A percentile compares a stretch with the other conserved stretches of the same genome.
These are phyloP conservation scores for Otus scops DNA, from an alignment of 2,797 vertebrate genomes.

Conservation along the genomic window DNA sequence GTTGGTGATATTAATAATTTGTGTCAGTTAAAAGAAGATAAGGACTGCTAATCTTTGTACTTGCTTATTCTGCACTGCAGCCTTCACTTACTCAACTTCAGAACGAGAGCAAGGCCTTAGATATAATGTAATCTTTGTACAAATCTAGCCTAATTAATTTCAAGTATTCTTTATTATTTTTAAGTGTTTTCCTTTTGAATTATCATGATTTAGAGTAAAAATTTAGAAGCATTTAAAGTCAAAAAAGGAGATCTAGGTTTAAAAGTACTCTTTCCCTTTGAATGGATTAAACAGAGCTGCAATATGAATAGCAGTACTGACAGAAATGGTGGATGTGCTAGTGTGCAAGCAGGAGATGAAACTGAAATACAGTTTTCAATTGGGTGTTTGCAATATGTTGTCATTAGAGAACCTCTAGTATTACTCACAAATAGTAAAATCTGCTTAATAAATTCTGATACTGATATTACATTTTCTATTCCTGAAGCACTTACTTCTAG, in stretches of 20 bases:
- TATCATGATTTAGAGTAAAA: not conserved
- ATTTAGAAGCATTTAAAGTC: not conserved
- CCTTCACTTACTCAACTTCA: not conserved
- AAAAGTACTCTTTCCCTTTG: not conserved
- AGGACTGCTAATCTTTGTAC: not conserved
- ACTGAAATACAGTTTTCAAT: not conserved
- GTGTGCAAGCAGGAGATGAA: not conserved
- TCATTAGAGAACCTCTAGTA: not conserved
- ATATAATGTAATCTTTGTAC: not conserved
- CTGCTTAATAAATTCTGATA: not conserved
- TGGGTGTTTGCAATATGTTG: not conserved
- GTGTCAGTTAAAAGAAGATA: slow-evolving; percentile 7
- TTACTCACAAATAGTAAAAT: not conserved
- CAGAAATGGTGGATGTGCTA: not conserved
- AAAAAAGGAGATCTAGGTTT: not conserved
- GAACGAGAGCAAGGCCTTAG: not conserved
- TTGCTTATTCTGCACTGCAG: not conserved
- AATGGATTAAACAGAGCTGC: not conserved
- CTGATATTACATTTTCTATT: not conserved
- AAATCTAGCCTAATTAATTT: not conserved
- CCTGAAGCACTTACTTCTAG: not conserved
- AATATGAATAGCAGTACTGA: not conserved
- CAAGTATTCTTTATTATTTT: not conserved
- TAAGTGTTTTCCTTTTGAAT: not conserved
- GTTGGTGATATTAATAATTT: not conserved